Evolutionary conservation across 2,113 vertebrate genomes (phyloP).

Genomic region (Abramis brama): DNA sequence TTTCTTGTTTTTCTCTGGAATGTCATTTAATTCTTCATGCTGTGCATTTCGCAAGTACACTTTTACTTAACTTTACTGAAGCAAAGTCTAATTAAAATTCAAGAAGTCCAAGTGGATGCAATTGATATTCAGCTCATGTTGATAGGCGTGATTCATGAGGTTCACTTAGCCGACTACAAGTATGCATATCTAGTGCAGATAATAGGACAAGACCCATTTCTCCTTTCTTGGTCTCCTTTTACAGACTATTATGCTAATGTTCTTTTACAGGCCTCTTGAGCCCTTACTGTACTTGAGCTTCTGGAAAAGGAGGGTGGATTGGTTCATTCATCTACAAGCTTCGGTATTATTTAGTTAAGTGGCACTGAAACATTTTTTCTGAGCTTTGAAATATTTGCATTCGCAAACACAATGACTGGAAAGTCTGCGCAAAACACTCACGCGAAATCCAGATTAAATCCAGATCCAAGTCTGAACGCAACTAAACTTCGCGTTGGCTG

Average conservation of each 20-base stretch:
- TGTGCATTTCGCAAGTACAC: neutral
- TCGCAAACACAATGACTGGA: neutral
- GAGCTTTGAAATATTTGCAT: neutral
- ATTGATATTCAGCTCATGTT: constrained; percentile 35
- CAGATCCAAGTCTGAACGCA: neutral
- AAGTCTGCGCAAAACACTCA: neutral
- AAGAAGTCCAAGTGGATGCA: neutral
- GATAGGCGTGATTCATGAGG: neutral
- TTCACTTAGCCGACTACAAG: neutral
- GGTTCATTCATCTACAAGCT: constrained; percentile 21
- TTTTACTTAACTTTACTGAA: neutral
- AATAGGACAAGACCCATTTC: neutral
- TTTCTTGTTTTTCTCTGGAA: neutral
- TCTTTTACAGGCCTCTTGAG: constrained; percentile 5
- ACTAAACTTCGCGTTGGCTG: neutral
- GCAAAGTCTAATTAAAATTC: constrained; percentile 24
- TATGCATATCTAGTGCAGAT: neutral
- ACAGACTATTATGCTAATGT: neutral
- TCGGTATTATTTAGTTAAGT: neutral
- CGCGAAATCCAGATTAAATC: constrained; percentile 1
- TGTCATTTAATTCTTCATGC: neutral
- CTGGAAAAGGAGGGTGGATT: neutral
- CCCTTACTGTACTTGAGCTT: neutral
- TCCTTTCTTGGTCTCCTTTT: neutral
- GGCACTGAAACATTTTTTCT: neutral